Percentiles rank a stretch among this genome's conserved stretches.
These are phyloP conservation scores for Accipiter virgatus DNA, from an alignment of 2,113 vertebrate species.

Conservation along the genomic window DNA sequence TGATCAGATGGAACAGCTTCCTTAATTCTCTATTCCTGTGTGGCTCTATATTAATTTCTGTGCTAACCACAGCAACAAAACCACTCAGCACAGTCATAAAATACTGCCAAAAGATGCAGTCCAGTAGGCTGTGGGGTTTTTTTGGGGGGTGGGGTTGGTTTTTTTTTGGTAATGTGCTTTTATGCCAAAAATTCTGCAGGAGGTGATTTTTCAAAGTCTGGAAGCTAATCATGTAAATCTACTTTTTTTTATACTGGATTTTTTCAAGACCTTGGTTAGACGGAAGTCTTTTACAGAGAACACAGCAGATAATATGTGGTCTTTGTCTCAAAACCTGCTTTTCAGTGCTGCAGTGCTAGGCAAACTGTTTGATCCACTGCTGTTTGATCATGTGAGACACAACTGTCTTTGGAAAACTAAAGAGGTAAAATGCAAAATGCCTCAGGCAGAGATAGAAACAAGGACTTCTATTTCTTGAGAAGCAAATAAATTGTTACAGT, in stretches of 20 bases:
- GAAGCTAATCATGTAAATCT: neutral
- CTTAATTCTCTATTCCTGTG: neutral
- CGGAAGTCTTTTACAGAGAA: neutral
- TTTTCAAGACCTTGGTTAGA: conserved; percentile 1
- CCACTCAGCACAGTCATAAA: neutral
- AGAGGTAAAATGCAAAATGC: conserved; percentile 38
- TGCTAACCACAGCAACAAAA: conserved; percentile 2
- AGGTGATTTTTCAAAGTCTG: neutral
- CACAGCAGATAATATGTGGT: neutral
- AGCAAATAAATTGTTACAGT: conserved; percentile 37
- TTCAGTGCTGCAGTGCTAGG: neutral
- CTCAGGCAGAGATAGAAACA: conserved; percentile 35
- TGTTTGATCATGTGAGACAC: conserved; percentile 36
- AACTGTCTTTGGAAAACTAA: conserved; percentile 31
- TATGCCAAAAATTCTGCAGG: neutral
- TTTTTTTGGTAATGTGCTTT: neutral
- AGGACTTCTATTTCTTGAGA: conserved; percentile 30
- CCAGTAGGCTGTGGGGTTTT: neutral
- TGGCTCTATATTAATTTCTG: neutral
- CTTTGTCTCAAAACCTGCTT: conserved; percentile 36
- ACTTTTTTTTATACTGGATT: neutral
- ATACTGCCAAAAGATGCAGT: neutral
- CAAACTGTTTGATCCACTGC: conserved; percentile 44
- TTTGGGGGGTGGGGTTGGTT: rapidly evolving
- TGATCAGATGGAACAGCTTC: neutral